Percentiles rank a stretch among this genome's conserved stretches.
Evolutionary conservation across 1,140 invertebrate genomes (phyloP).

Genomic region (Bombus confusus): DNA sequence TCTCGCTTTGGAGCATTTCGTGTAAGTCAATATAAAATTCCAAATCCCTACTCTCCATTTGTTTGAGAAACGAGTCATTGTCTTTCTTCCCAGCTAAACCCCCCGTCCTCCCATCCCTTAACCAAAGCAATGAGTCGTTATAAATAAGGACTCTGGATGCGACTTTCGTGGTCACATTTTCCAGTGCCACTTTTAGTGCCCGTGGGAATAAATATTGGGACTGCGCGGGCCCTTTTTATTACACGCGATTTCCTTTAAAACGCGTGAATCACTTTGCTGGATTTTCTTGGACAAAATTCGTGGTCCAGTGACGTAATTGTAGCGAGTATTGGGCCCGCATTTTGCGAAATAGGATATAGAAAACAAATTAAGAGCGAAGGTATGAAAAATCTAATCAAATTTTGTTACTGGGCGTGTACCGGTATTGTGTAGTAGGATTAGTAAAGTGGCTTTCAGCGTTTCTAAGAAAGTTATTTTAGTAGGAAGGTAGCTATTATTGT

Average conservation of each 20-base stretch:
- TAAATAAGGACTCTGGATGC: conserved; percentile 59
- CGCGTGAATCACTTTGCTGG: background rate
- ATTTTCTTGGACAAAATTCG: background rate
- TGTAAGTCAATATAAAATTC: conserved; percentile 50
- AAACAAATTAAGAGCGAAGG: background rate
- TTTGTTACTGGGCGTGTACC: no score
- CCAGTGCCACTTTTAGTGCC: background rate
- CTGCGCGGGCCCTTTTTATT: background rate
- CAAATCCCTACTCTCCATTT: conserved; percentile 58
- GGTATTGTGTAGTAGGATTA: no score
- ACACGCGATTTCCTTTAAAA: background rate
- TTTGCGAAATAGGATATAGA: background rate
- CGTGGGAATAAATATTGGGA: conserved; percentile 1
- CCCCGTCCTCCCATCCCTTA: conserved; percentile 7
- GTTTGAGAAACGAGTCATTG: conserved; percentile 33
- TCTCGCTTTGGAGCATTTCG: conserved; percentile 35
- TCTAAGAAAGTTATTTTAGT: no score
- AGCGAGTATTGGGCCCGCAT: background rate
- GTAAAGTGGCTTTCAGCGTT: no score
- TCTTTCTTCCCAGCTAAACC: conserved; percentile 18
- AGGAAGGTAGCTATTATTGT: no score
- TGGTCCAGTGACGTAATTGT: no score
- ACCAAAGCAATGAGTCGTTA: conserved; percentile 43
- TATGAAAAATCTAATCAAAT: background rate
- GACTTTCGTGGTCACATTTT: conserved; percentile 32